Evolutionary conservation across 2,113 vertebrate genomes (phyloP), one percentile per base, ranked within the genome.

Genomic region (Mustela lutreola): DNA sequence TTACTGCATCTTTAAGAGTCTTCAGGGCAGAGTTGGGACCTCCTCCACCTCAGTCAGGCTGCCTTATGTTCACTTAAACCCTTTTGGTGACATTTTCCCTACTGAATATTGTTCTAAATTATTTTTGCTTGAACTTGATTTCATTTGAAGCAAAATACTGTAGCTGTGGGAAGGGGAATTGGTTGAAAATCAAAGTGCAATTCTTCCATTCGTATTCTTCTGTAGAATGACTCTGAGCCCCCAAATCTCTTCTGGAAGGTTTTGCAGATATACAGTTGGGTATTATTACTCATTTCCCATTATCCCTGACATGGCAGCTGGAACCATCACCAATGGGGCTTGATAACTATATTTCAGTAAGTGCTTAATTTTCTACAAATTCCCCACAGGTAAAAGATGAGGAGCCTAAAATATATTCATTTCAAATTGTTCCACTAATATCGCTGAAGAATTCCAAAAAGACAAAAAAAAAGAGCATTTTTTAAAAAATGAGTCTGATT

Each of bases 351-450:
- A 21, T 89, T 95, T 97, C 83, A 71, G 42, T 5, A 76, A 84
- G 22, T 4, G 22, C n/a, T 85, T 95, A 70, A 96, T 86, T 89
- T 95, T 91, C 83, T 92, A 94, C 53, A 86, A 80, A 95, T 76
- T 92, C 83, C 87, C 79, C 21, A 71, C 7, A 83, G 79, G 67
- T 92, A 89, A 95, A 97, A 96, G 70, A 89, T 19, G 4, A 95
- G 85, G 19, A 63, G 18, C 62, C n/a, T 83, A 79, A 93, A 93
- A 97, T 60, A 28, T 16, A 95, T 80, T 76, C 48, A 8, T 70
- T 42, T 96, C 50, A 95, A 89, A 84, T 88, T 63, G 14, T 79
- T 90, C 19, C 63, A 83, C 42, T 91, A 94, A 60, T 26, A 56
- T 22, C 78, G 63, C 28, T 60, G 33, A 42, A 89, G 76, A 60